phyloP scores from a whole-genome alignment of 1,140 invertebrate genomes.

The Drosophila persimilis region DNA sequence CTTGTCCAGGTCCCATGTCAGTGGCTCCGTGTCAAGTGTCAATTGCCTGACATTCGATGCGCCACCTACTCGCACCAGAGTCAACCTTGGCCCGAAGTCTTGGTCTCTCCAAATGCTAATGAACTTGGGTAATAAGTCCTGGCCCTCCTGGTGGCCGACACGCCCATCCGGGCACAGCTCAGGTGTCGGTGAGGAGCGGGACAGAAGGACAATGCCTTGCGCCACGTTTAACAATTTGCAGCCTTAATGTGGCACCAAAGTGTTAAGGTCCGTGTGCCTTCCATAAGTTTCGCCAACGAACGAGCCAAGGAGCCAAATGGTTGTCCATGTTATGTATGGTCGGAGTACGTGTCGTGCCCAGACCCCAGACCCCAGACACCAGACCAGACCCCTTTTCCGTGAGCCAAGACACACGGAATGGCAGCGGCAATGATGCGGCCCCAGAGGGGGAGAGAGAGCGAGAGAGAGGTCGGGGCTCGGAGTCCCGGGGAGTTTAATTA shows the following conservation, averaged over 20 bases:
- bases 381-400: constrained; percentile 24
- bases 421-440: neutral
- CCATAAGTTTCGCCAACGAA: constrained; percentile 54
- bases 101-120: constrained; percentile 67
- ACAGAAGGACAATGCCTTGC: neutral
- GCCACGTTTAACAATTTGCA: constrained; percentile 77
- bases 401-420: constrained; percentile 5
- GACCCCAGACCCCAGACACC: constrained; percentile 3
- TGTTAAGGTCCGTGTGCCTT: constrained; percentile 70
- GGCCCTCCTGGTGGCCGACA: neutral
- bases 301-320: constrained; percentile 46
- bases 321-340: constrained; percentile 63
- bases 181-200: constrained; percentile 6
- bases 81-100: constrained; percentile 20
- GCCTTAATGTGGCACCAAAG: constrained; percentile 77
- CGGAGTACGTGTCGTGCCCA: constrained; percentile 56
- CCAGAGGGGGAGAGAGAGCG: neutral
- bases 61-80: constrained; percentile 23
- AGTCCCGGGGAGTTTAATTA: constrained; percentile 58
- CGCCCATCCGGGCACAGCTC: neutral
- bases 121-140: constrained; percentile 69
- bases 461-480: neutral
- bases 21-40: constrained; percentile 49
- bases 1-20: too few species aligned
- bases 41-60: constrained; percentile 55